Percentiles rank a stretch among this genome's conserved stretches.
Evolutionary conservation across 2,888 invertebrate species (phyloP).

Genomic region (Xestobium rufovillosum): DNA sequence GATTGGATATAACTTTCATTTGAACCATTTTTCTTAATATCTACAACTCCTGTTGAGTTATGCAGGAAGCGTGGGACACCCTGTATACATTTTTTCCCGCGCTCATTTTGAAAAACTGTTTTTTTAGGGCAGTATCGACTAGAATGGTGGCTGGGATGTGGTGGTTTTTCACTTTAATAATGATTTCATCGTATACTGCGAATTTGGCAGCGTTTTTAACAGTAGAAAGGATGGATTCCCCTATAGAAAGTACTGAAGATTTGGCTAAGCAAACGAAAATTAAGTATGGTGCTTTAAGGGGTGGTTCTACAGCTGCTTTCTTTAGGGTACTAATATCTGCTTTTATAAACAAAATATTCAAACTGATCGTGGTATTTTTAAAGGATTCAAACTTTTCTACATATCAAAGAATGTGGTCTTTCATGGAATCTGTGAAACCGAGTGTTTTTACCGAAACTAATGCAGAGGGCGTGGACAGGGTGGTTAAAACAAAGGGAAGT

Average conservation of each 20-base stretch:
- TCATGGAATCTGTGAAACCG: constrained; percentile 85
- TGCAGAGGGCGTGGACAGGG: constrained; percentile 84
- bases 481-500: constrained; percentile 72
- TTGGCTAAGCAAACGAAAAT: constrained; percentile 94
- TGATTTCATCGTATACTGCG: constrained; percentile 95
- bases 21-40: no score
- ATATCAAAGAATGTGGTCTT: constrained; percentile 93
- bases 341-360: no score
- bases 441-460: constrained; percentile 81
- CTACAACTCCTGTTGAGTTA: no score
- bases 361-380: no score
- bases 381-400: constrained; percentile 90
- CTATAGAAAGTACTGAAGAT: constrained; percentile 93
- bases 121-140: constrained; percentile 76
- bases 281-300: constrained; percentile 89
- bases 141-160: constrained; percentile 87
- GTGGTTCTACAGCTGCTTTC: constrained; percentile 91
- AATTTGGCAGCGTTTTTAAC: constrained; percentile 92
- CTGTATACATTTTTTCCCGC: no score
- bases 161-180: constrained; percentile 94
- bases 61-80: no score
- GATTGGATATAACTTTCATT: no score
- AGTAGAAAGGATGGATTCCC: constrained; percentile 86
- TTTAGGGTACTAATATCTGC: constrained; percentile 70
- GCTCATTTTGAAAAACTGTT: no score